Evolutionary conservation across 1,140 invertebrate species (phyloP).

Genomic region (Cylas formicarius): DNA sequence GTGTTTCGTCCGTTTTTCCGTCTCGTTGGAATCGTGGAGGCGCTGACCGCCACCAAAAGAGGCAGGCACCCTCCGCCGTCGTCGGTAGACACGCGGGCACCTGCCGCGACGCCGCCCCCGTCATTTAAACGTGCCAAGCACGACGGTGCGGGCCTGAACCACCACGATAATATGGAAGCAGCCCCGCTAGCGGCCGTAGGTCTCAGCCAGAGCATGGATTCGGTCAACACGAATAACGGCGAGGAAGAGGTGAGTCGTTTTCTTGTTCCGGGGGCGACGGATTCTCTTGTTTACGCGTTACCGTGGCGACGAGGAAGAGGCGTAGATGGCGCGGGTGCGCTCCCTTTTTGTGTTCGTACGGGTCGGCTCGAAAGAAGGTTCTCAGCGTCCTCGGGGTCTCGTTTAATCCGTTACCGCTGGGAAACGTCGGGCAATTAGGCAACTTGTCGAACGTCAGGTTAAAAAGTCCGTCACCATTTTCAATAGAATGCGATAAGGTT

Average conservation of each 20-base stretch:
- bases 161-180: constrained; percentile 42
- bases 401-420: too few species aligned
- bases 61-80: constrained; percentile 37
- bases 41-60: constrained; percentile 39
- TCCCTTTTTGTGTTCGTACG: too few species aligned
- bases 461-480: too few species aligned
- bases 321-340: neutral
- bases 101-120: constrained; percentile 37
- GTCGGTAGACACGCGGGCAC: constrained; percentile 38
- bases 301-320: constrained; percentile 10
- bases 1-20: constrained; percentile 5
- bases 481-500: too few species aligned
- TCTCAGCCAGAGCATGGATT: constrained; percentile 83
- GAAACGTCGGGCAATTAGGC: too few species aligned
- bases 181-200: constrained; percentile 55
- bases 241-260: constrained; percentile 75
- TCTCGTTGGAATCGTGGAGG: constrained; percentile 39
- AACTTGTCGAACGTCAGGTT: too few species aligned
- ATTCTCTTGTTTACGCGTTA: constrained; percentile 12
- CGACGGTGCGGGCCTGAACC: constrained; percentile 38
- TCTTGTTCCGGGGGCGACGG: neutral
- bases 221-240: constrained; percentile 81
- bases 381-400: too few species aligned
- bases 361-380: too few species aligned
- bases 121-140: constrained; percentile 51